Percentiles rank a stretch among this genome's conserved stretches.
These are phyloP conservation scores for Megaceryle alcyon DNA, from an alignment of 2,797 vertebrate genomes.

Conservation along the genomic window DNA sequence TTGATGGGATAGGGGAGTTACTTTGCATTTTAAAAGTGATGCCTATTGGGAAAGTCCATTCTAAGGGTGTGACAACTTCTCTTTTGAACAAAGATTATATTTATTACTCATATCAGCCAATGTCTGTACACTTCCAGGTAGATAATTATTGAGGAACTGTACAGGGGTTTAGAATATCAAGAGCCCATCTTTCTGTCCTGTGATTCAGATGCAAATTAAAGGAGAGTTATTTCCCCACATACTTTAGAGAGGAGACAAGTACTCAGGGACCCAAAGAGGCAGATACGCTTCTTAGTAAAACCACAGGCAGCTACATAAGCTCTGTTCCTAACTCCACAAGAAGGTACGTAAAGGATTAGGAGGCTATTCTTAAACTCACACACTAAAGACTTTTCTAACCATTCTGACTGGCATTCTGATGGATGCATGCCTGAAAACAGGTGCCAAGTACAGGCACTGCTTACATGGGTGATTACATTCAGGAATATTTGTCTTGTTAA, in stretches of 20 bases:
- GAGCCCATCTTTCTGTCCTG: background rate
- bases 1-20: background rate
- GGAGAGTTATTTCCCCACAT: background rate
- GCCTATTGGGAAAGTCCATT: background rate
- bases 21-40: background rate
- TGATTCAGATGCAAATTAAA: background rate
- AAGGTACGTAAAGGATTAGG: background rate
- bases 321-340: background rate
- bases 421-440: background rate
- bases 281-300: background rate
- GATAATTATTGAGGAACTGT: background rate
- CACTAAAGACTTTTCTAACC: background rate
- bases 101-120: background rate
- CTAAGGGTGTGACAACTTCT: background rate
- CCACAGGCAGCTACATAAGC: rapidly evolving
- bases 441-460: background rate
- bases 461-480: rapidly evolving
- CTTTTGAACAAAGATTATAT: background rate
- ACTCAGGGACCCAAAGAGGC: background rate
- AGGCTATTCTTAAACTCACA: background rate
- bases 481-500: background rate
- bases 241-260: background rate
- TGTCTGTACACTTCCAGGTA: background rate
- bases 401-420: background rate
- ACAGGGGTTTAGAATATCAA: background rate